Evolutionary conservation across 2,113 vertebrate species (phyloP), one percentile per base, ranked within the genome.

Genomic region (Oryzias woworae): DNA sequence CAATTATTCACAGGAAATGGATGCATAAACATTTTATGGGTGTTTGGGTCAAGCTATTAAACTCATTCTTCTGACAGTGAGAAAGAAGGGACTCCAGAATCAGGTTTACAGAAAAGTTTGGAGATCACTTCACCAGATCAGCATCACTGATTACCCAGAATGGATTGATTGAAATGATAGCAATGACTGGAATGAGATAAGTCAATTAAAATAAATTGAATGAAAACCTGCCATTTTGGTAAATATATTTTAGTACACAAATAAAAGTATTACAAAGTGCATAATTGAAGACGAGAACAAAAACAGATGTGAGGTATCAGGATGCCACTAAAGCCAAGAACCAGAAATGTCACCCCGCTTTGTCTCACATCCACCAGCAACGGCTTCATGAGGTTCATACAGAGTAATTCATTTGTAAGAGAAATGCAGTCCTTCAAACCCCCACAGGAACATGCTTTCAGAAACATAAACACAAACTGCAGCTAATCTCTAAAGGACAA

Each of bases 291-390:
- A 52, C n/a, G 44, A 63, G 28, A 20, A 20, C 20, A 63, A 53
- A 14, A 18, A 48, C 17, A 45, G 16, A 53, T 26, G 16, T 20
- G 53, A 52, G 7, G 60, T 53, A n/a, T 41, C 20, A 52, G 16
- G 48, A 26, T 52, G 49, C 60, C 53, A 14, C 36, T 2, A 62
- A 62, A 62, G 49, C 10, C 31, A 50, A 61, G 28, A 16, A 17
- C 26, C 47, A 41, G 4, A 53, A 62, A 53, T 26, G 36, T 50
- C n/a, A 61, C 1, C 5, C 2, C 26, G 23, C n/a, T 28, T 6
- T 62, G 59, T 23, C 51, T 62, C 59, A 62, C 31, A 42, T 62
- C 58, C 26, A 60, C 58, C 46, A 60, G 47, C 59, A 62, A 42
- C 47, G 50, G 47, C 18, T 62, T 50, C 28, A 0, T 62, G 36